Base-by-base conservation (phyloP, 2,113 vertebrate species). In the Oophaga pumilio region DNA sequence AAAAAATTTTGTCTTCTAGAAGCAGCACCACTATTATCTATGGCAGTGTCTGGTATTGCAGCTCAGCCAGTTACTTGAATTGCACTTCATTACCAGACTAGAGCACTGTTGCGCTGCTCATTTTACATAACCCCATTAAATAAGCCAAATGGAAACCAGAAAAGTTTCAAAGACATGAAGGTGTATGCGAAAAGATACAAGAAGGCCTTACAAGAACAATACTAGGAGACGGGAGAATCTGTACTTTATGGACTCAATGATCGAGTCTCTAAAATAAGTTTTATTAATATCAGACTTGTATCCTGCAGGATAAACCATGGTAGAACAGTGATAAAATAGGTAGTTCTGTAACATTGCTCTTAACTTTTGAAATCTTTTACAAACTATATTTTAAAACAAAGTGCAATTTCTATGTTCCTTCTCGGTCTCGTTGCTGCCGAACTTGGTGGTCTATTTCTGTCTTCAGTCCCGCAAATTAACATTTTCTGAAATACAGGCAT, bases 321-420 rank as follows among this genome's bases (percentile, higher is more conserved):
- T 43, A 81, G 57, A 62, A 62, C 78, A 62, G 20, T 50, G 33
- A 52, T 66, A 82, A 52, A 66, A 82, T 82, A 82, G 79, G 79
- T 64, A 66, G 80, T 52, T 82, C 56, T 52, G 80, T 49, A 82
- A 82, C 60, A 82, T 24, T 24, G 43, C 49, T 82, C 26, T 66
- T 15, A 82, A 68, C 18, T 66, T 66, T 24, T 68, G 8, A 24
- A 49, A 66, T 24, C 22, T 82, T 82, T 81, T n/a, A 81, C 28
- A 81, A 81, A 62, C 59, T 62, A 81, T 62, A 81, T 81, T 22
- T 81, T 81, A 82, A 66, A 82, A 66, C 79, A 82, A 64, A 80
- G 57, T 33, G 78, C 78, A 79, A 79, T 59, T 62, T 62, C 6
- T 33, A 4, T 49, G 60, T 62, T 81, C 17, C 78, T 80, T 80